phyloP scores from a whole-genome alignment of 2,888 invertebrate genomes.

The Drosophila incognita region DNA sequence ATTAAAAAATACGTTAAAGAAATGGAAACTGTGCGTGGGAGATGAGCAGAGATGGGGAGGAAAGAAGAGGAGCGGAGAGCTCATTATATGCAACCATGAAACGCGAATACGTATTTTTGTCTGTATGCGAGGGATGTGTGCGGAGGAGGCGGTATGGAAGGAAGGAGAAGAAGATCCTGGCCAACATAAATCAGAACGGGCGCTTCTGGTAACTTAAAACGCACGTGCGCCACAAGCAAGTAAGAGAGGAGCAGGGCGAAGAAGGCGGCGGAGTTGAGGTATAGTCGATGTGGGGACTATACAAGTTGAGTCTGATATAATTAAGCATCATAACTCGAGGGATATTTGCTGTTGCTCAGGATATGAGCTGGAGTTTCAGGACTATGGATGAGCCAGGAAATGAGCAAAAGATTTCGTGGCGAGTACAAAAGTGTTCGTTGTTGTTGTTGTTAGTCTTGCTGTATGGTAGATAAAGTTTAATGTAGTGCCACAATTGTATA shows the following conservation, averaged over 20 bases:
- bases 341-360: conserved; percentile 58
- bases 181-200: conserved; percentile 60
- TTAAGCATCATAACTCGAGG: conserved; percentile 77
- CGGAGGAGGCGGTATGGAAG: neutral
- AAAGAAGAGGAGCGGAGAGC: conserved; percentile 16
- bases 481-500: conserved; percentile 66
- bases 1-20: conserved; percentile 65
- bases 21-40: conserved; percentile 23
- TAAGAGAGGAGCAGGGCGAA: neutral
- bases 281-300: conserved; percentile 41
- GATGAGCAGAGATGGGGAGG: too few species aligned
- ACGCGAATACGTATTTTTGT: conserved; percentile 39
- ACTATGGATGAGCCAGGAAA: conserved; percentile 57
- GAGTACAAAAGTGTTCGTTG: conserved; percentile 46
- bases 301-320: conserved; percentile 65
- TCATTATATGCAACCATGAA: conserved; percentile 59
- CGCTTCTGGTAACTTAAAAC: conserved; percentile 66
- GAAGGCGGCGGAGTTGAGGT: neutral
- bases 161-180: conserved; percentile 6
- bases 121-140: neutral
- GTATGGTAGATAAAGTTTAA: conserved; percentile 60
- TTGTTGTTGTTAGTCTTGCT: conserved; percentile 21
- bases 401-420: conserved; percentile 61
- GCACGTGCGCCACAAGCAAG: conserved; percentile 59
- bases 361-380: neutral